Evolutionary conservation across 1,140 invertebrate genomes (phyloP).

Genomic region (Drosophila sechellia): DNA sequence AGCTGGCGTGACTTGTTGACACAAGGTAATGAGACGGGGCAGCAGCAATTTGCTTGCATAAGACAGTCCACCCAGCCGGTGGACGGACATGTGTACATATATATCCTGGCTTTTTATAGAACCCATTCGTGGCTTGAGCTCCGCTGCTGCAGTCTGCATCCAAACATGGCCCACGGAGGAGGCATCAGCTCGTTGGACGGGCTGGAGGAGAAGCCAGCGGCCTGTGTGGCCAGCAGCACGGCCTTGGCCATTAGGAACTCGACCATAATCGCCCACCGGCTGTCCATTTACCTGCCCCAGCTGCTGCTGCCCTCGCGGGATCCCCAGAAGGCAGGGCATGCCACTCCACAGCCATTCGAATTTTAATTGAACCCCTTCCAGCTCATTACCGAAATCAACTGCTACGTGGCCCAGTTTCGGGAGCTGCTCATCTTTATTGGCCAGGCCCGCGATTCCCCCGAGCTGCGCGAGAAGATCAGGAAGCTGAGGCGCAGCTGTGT

Average conservation of each 20-base stretch:
- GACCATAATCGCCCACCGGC: slow-evolving; percentile 72
- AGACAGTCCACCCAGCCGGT: slow-evolving; percentile 34
- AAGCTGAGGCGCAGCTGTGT: slow-evolving; percentile 92
- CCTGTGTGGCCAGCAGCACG: slow-evolving; percentile 66
- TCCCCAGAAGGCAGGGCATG: slow-evolving; percentile 63
- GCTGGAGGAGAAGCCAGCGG: slow-evolving; percentile 45
- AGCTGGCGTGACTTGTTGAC: slow-evolving; percentile 76
- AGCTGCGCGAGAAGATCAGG: slow-evolving; percentile 94
- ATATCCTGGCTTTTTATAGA: slow-evolving; percentile 65
- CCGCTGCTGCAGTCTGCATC: slow-evolving; percentile 53
- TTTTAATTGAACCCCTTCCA: slow-evolving; percentile 77
- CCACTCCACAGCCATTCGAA: not conserved
- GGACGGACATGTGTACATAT: not conserved
- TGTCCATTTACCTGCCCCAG: slow-evolving; percentile 76
- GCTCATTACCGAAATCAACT: slow-evolving; percentile 95
- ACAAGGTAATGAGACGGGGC: slow-evolving; percentile 78
- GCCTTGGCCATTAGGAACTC: slow-evolving; percentile 75
- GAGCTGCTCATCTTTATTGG: slow-evolving; percentile 95
- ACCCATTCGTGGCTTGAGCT: slow-evolving; percentile 42
- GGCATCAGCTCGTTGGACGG: slow-evolving; percentile 12
- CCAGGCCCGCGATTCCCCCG: slow-evolving; percentile 92
- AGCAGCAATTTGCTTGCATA: slow-evolving; percentile 77
- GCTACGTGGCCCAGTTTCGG: slow-evolving; percentile 92
- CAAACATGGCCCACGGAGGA: slow-evolving; percentile 55
- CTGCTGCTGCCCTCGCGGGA: slow-evolving; percentile 63